These are phyloP conservation scores for Octodonta nipae DNA, from an alignment of 2,888 invertebrate genomes.

Conservation along the genomic window DNA sequence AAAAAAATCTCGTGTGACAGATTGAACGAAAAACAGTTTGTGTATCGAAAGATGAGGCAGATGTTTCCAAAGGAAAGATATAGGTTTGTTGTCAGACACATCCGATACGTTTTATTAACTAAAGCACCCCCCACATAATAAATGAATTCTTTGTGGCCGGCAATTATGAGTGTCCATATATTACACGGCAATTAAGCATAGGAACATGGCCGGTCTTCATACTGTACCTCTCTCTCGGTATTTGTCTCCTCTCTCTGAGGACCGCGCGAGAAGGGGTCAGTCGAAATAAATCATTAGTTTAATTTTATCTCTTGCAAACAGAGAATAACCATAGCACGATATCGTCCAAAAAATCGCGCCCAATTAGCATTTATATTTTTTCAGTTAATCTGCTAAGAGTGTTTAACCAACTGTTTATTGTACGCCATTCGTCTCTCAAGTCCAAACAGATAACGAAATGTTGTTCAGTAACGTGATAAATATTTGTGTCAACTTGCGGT, in stretches of 20 bases:
- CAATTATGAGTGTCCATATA: conserved; percentile 32
- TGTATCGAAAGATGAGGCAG: too few species aligned
- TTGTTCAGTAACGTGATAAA: too few species aligned
- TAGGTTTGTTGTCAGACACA: conserved; percentile 18
- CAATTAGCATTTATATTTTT: conserved; percentile 22
- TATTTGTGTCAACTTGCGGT: too few species aligned
- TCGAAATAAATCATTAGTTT: conserved; percentile 24
- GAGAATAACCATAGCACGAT: conserved; percentile 18
- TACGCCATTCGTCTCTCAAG: too few species aligned
- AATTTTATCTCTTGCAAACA: conserved; percentile 27
- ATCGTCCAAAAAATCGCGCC: conserved; percentile 20
- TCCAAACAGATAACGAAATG: too few species aligned
- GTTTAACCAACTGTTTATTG: conserved; percentile 13
- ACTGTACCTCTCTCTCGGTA: conserved; percentile 15
- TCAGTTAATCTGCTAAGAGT: conserved; percentile 15
- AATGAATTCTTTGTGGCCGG: conserved; percentile 31
- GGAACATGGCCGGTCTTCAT: conserved; percentile 24
- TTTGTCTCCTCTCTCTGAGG: conserved; percentile 20
- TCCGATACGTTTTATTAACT: conserved; percentile 23
- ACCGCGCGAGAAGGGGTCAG: conserved; percentile 16
- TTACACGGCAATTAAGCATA: conserved; percentile 32
- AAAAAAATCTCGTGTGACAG: too few species aligned
- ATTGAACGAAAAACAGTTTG: too few species aligned
- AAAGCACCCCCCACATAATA: conserved; percentile 24
- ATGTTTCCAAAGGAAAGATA: conserved; percentile 11